Base-by-base conservation (phyloP, 2,113 vertebrate species). In the Ancistrus triradiatus region DNA sequence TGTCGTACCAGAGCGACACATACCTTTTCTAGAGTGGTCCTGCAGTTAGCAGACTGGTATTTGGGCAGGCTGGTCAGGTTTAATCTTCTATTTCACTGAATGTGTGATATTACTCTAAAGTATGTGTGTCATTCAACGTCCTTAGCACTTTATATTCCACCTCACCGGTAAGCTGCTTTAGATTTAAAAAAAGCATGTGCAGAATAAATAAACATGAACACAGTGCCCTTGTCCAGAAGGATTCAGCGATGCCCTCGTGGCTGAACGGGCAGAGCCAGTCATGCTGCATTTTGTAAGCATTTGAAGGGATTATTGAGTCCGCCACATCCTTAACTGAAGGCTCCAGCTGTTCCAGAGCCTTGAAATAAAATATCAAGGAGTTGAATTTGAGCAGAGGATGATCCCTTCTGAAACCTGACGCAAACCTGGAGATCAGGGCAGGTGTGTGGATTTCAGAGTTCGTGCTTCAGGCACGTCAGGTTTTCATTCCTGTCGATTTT, bases 381-480 rank as follows among this genome's bases (percentile, higher is more conserved):
- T 42, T 37, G 27, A 55, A 56, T 35, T 3, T 25, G n/a, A 55
- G 42, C 25, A 8, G 19, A 37, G 63, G 52, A 56, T 37, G 42
- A 65, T 65, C 28, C 59, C 18, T 27, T 17, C 42, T 37, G 38
- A 56, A 28, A 46, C 62, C 17, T 27, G 24, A n/a, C 48, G 42
- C 42, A 57, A 38, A 18, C 31, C 19, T 21, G 13, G 11, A 66
- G 53, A 57, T 57, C 58, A 65, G 51, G 3, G 14, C 38, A 35
- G n/a, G n/a, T 35, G n/a, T n/a, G n/a, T n/a, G 59, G 40, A 62
- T 69, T 60, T 27, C 49, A 46, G 58, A 21, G 19, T 48, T 44
- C 59, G 40, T 19, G 68, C 51, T 37, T 43, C n/a, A 11, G 27
- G 63, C 28, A 3, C 31, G 13, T 5, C 42, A 49, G 63, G 52